These are phyloP conservation scores for Drosophila subsilvestris DNA, from an alignment of 2,888 invertebrate genomes.

Conservation along the genomic window DNA sequence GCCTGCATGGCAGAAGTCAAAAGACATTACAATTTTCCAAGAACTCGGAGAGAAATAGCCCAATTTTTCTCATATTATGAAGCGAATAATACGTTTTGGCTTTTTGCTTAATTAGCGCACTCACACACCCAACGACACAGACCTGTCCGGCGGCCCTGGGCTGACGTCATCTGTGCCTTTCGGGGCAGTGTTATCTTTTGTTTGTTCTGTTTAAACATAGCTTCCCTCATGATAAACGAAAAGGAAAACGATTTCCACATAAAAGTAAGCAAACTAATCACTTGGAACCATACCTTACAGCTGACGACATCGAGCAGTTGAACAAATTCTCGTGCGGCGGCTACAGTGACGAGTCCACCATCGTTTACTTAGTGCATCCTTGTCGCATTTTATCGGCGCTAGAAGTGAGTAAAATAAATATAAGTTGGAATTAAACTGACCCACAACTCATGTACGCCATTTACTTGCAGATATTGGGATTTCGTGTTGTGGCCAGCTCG, in stretches of 20 bases:
- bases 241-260: slow-evolving; percentile 30
- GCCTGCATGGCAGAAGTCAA: slow-evolving; percentile 49
- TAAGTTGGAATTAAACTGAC: background rate
- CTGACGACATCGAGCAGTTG: slow-evolving; percentile 92
- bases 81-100: slow-evolving; percentile 19
- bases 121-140: slow-evolving; percentile 25
- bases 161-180: slow-evolving; percentile 63
- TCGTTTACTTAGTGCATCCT: slow-evolving; percentile 94
- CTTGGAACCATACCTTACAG: slow-evolving; percentile 82
- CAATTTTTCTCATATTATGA: slow-evolving; percentile 35
- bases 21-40: slow-evolving; percentile 43
- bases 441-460: background rate
- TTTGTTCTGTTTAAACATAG: slow-evolving; percentile 48
- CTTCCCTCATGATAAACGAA: slow-evolving; percentile 35
- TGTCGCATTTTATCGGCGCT: slow-evolving; percentile 94
- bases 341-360: slow-evolving; percentile 93
- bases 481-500: slow-evolving; percentile 94
- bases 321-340: slow-evolving; percentile 93
- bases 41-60: slow-evolving; percentile 17
- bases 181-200: slow-evolving; percentile 46
- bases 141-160: slow-evolving; percentile 16
- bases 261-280: slow-evolving; percentile 22
- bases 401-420: slow-evolving; percentile 85
- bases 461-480: slow-evolving; percentile 89
- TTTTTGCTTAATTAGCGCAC: slow-evolving; percentile 65